Conservation (phyloP, 2,888 invertebrate species). For the Synanthedon vespiformis region DNA sequence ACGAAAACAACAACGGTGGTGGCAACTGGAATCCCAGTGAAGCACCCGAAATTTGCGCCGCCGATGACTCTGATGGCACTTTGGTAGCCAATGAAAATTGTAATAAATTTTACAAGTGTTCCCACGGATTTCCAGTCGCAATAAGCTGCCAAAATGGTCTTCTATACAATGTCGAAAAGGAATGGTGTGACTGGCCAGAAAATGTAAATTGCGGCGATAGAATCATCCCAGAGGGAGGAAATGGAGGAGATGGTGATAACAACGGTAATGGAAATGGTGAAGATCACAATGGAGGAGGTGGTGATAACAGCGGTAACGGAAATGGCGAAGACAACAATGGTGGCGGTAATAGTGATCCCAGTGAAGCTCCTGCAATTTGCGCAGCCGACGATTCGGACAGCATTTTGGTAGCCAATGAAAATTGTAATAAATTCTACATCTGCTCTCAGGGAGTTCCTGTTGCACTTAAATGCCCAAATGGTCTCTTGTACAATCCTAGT, state of each 20-base stretch:
- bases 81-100: no score
- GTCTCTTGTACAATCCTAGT: slow-evolving; percentile 19
- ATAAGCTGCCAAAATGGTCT: no score
- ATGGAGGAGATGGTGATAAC: slow-evolving; percentile 8
- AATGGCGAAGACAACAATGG: slow-evolving; percentile 4
- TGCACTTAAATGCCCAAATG: slow-evolving; percentile 11
- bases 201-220: slow-evolving; percentile 21
- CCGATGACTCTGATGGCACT: no score
- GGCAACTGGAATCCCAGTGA: no score
- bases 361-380: slow-evolving; percentile 21
- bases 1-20: not conserved
- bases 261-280: slow-evolving; percentile 3
- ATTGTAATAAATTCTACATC: slow-evolving; percentile 27
- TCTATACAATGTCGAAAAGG: not conserved
- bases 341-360: slow-evolving; percentile 16
- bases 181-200: slow-evolving; percentile 21
- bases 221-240: not conserved
- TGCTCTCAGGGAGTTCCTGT: slow-evolving; percentile 18
- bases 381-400: slow-evolving; percentile 16
- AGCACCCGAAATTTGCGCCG: no score
- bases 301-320: slow-evolving; percentile 1
- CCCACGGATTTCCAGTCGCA: no score
- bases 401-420: slow-evolving; percentile 22
- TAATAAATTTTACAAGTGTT: no score
- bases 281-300: slow-evolving; percentile 3